These are phyloP conservation scores for Fulica atra DNA, from an alignment of 2,113 vertebrate species.

Conservation along the genomic window DNA sequence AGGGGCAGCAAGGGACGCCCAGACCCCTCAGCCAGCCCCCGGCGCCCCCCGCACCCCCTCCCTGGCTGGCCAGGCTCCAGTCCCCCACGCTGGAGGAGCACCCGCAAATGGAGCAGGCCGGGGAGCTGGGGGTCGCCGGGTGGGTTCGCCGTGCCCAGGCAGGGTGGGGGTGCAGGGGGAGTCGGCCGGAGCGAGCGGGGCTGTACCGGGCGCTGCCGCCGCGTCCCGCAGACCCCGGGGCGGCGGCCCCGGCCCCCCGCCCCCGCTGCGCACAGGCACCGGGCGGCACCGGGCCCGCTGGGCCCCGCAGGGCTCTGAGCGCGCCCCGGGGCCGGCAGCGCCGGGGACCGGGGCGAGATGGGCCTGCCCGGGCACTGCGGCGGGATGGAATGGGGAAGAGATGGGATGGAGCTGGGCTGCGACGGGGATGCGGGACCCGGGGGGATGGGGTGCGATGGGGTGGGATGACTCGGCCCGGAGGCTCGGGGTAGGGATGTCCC, in stretches of 20 bases:
- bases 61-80: not conserved
- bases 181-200: not conserved
- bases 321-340: not conserved
- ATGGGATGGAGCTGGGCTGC: not conserved
- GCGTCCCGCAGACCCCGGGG: not conserved
- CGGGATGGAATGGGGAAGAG: not conserved
- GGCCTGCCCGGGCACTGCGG: not conserved
- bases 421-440: not conserved
- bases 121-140: too few species aligned
- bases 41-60: too few species aligned
- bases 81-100: too few species aligned
- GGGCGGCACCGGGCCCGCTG: not conserved
- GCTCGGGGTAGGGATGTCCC: not conserved
- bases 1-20: not conserved
- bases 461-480: not conserved
- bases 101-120: not conserved
- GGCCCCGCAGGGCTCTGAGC: not conserved
- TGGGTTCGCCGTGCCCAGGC: not conserved
- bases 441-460: not conserved
- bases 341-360: not conserved
- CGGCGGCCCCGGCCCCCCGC: not conserved
- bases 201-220: not conserved
- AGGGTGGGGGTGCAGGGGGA: too few species aligned
- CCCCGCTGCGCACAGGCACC: not conserved
- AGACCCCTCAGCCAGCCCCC: too few species aligned